Base-by-base conservation (phyloP, 1,140 invertebrate species). In the Brachionus sp. region DNA sequence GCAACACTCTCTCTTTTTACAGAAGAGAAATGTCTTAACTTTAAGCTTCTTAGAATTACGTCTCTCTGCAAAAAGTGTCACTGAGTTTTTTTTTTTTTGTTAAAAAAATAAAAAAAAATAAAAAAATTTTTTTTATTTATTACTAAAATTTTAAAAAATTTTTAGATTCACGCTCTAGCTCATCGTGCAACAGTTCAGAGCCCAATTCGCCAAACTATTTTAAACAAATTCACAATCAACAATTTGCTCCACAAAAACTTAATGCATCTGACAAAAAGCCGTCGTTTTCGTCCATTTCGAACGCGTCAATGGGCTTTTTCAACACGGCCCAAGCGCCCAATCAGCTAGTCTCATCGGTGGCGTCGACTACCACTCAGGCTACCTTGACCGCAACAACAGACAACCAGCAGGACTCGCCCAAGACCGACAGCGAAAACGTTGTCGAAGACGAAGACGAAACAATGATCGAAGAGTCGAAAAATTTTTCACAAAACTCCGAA, bases 111-210 rank as follows among this genome's bases (percentile, higher is more conserved):
- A n/a, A n/a, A n/a, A n/a, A n/a, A n/a, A n/a, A n/a, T n/a, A n/a
- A n/a, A n/a, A n/a, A n/a, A n/a, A n/a, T n/a, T n/a, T n/a, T n/a
- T n/a, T n/a, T n/a, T n/a, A n/a, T n/a, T n/a, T n/a, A n/a, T n/a
- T n/a, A n/a, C n/a, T 57, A 57, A 57, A n/a, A 7, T 57, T 2
- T 19, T 57, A 1, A 5, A 4, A 4, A 3, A 10, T 33, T 13
- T 66, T 6, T 25, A 73, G 68, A 73, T 16, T 73, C 68, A 1
- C 33, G 25, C 1, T 80, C 77, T 0, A 80, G 77, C 37, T 80
- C 77, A 2, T 80, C 77, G 0, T 80, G 77, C 37, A 80, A 80
- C 29, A 80, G 77, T n/a, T 80, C 77, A 7, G 77, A 80, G 50
- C 77, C 77, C 3, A 80, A 80, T 23, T 80, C 77, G 4, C 77